Base-by-base conservation (phyloP, 2,797 vertebrate genomes). In the Antennarius maculatus region DNA sequence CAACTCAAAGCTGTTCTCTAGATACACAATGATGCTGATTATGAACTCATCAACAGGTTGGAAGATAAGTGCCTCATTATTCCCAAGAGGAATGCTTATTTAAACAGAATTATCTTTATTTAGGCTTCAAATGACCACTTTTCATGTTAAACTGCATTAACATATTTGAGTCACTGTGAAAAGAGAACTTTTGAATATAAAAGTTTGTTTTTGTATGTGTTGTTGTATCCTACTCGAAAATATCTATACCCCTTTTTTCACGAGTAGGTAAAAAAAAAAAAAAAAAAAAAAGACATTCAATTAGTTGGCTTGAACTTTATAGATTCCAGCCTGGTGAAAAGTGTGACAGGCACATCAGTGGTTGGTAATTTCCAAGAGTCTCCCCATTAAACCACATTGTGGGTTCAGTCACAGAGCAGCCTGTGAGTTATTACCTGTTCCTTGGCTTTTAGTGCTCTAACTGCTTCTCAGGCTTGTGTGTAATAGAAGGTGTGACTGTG, bases 401-500 rank as follows among this genome's bases (percentile, higher is more conserved):
- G 63, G 37, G 76, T 75, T 71, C 75, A 80, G 85, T 79, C 74
- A 59, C 79, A 76, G 72, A 86, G 62, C 77, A 83, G 74, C 65
- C 70, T 31, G 63, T 90, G 89, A 90, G 81, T 89, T 85, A 90
- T 84, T 55, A 74, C 65, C 76, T 53, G 77, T 76, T 83, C 82
- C 71, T 82, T 80, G 58, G 79, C 74, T 74, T 79, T 62, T 55
- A 71, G 82, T 65, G 56, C 68, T 53, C 46, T 3, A 45, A 64
- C 72, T 61, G 49, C 72, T 52, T 67, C 71, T 69, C 63, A 16
- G 49, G 61, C 52, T 51, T 47, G 49, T 73, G 52, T 54, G 53
- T 54, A 50, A 11, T 7, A 54, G 41, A 54, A 34, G 18, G 48
- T 23, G 53, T 53, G 17, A 2, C 12, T 51, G 47, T 43, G 52